Percentiles rank a stretch among this genome's conserved stretches.
phyloP scores from a whole-genome alignment of 1,140 invertebrate genomes.

The Cotesia chilonis region DNA sequence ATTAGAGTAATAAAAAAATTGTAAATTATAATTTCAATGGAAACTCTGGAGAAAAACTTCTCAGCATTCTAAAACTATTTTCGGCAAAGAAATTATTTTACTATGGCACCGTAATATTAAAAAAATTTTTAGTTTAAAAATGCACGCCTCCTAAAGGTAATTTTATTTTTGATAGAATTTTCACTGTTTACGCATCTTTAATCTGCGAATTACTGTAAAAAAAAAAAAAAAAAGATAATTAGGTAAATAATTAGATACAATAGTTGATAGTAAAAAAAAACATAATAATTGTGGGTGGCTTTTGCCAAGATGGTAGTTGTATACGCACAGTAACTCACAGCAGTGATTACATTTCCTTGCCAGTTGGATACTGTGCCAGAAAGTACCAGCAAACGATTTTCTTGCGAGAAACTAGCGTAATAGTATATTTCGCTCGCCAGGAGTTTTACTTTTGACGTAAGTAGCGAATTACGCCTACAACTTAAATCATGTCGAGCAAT shows the following conservation, averaged over 20 bases:
- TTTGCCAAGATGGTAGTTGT: conserved; percentile 54
- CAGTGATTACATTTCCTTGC: conserved; percentile 55
- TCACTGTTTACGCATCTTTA: background rate
- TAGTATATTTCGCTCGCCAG: conserved; percentile 7
- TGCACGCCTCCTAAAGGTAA: too few species aligned
- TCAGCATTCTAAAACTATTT: too few species aligned
- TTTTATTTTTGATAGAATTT: too few species aligned
- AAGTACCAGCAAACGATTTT: conserved; percentile 36
- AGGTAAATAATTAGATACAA: background rate
- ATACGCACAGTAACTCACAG: conserved; percentile 52
- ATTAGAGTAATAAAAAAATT: too few species aligned
- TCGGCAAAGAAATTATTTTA: too few species aligned
- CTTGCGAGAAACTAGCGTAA: conserved; percentile 25
- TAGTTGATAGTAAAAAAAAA: conserved; percentile 8
- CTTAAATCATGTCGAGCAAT: background rate
- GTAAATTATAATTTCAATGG: too few species aligned
- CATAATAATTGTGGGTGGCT: conserved; percentile 1
- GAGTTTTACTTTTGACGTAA: conserved; percentile 26
- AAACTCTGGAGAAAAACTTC: too few species aligned
- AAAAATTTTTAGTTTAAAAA: too few species aligned
- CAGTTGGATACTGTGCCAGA: conserved; percentile 55
- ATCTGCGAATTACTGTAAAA: background rate
- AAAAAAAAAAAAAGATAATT: background rate
- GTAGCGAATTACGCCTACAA: conserved; percentile 28
- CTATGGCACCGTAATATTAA: too few species aligned